Evolutionary conservation across 2,113 vertebrate genomes (phyloP).

Genomic region (Lycaon pictus): DNA sequence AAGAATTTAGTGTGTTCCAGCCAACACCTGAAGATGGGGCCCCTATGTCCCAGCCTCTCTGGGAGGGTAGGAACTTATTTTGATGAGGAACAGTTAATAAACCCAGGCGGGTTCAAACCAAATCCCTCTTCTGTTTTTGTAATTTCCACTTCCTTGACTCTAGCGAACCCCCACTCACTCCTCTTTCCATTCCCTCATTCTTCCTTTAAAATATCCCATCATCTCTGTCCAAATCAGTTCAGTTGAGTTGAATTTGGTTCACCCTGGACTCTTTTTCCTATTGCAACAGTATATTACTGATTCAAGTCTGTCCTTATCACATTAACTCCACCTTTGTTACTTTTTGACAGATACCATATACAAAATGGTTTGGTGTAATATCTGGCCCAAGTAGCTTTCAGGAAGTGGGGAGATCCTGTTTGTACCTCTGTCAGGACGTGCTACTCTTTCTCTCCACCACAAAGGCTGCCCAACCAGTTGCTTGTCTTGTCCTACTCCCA

Average conservation of each 20-base stretch:
- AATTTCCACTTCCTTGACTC: background rate
- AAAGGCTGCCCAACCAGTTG: background rate
- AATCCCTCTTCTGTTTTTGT: background rate
- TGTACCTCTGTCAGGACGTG: background rate
- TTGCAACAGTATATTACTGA: background rate
- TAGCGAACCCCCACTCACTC: background rate
- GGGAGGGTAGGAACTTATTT: background rate
- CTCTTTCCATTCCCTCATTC: background rate
- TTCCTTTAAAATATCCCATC: background rate
- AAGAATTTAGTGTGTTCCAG: background rate
- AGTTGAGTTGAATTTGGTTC: background rate
- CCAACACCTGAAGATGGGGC: background rate
- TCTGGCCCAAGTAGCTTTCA: background rate
- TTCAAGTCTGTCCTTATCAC: background rate
- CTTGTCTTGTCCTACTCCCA: background rate
- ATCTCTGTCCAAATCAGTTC: background rate
- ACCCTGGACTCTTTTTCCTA: too few species aligned
- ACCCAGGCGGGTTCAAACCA: background rate
- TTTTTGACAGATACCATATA: background rate
- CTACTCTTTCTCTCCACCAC: background rate
- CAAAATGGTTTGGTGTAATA: background rate
- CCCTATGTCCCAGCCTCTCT: background rate
- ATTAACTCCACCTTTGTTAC: background rate
- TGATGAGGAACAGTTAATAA: background rate
- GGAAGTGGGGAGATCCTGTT: background rate